A percentile compares a stretch with the other conserved stretches of the same genome.
Conservation (phyloP, 1,140 invertebrate species). For the Battus philenor region DNA sequence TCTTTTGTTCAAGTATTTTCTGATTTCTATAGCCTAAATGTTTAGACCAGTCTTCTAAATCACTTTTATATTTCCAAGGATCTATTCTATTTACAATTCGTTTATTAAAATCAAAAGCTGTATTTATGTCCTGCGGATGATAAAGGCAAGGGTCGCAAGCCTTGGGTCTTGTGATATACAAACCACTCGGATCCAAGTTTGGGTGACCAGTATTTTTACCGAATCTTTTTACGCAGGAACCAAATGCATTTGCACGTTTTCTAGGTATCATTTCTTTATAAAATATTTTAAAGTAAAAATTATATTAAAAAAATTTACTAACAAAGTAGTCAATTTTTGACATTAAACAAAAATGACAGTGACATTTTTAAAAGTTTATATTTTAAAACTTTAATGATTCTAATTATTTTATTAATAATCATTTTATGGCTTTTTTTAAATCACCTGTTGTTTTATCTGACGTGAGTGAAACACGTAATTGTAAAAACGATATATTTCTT, state of each 20-base stretch:
- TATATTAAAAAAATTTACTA: too few species aligned
- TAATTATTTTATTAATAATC: too few species aligned
- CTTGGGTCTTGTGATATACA: slow-evolving; percentile 35
- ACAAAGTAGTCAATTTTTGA: too few species aligned
- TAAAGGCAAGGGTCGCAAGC: slow-evolving; percentile 57
- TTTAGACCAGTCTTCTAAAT: slow-evolving; percentile 57
- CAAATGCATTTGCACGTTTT: slow-evolving; percentile 28
- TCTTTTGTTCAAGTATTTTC: slow-evolving; percentile 39
- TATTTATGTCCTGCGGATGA: slow-evolving; percentile 34
- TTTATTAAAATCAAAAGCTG: slow-evolving; percentile 40
- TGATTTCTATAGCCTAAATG: slow-evolving; percentile 65
- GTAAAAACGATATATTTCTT: too few species aligned
- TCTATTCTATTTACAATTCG: slow-evolving; percentile 35
- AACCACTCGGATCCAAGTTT: slow-evolving; percentile 45
- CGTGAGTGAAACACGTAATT: too few species aligned
- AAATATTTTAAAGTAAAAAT: too few species aligned
- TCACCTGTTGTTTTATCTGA: too few species aligned
- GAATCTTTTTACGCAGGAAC: slow-evolving; percentile 38
- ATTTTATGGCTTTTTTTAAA: too few species aligned
- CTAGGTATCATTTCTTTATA: slow-evolving; percentile 1
- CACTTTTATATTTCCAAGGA: slow-evolving; percentile 55
- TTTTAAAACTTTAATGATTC: too few species aligned
- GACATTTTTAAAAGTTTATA: too few species aligned
- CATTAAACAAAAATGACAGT: too few species aligned
- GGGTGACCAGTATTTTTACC: slow-evolving; percentile 54